Conservation (phyloP, 2,888 invertebrate species). For the Limnephilus marmoratus region DNA sequence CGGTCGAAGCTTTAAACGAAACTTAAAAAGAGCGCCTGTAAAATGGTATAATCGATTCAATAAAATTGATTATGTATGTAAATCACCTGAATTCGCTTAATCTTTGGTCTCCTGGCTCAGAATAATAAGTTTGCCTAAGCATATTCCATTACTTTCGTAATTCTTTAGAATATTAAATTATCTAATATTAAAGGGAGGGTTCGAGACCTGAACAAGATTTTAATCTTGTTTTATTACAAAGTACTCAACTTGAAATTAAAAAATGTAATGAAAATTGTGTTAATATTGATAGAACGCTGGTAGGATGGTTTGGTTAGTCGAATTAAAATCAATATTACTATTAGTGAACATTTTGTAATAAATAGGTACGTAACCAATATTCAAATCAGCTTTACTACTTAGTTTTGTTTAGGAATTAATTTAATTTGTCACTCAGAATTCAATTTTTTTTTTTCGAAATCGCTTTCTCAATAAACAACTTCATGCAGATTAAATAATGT, state of each 20-base stretch:
- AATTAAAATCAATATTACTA: background rate
- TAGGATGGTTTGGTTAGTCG: background rate
- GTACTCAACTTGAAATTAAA: background rate
- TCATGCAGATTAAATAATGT: too few species aligned
- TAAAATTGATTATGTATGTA: slow-evolving; percentile 40
- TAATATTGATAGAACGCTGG: background rate
- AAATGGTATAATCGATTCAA: background rate
- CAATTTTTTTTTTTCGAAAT: too few species aligned
- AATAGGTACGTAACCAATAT: background rate
- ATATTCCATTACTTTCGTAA: slow-evolving; percentile 14
- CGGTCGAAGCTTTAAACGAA: background rate
- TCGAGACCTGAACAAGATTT: background rate
- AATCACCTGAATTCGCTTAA: slow-evolving; percentile 32
- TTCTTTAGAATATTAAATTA: slow-evolving; percentile 15
- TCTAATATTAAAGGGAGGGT: background rate
- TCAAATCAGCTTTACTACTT: background rate
- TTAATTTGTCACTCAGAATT: background rate
- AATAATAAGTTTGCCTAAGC: slow-evolving; percentile 11
- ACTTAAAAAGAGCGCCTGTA: background rate
- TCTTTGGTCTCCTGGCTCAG: slow-evolving; percentile 9
- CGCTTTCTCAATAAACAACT: too few species aligned
- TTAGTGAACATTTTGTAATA: too few species aligned
- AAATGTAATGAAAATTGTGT: background rate
- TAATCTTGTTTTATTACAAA: background rate
- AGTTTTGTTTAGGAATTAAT: background rate